These are phyloP conservation scores for Pogonomyrmex barbatus DNA, from an alignment of 1,140 invertebrate species.

Conservation along the genomic window DNA sequence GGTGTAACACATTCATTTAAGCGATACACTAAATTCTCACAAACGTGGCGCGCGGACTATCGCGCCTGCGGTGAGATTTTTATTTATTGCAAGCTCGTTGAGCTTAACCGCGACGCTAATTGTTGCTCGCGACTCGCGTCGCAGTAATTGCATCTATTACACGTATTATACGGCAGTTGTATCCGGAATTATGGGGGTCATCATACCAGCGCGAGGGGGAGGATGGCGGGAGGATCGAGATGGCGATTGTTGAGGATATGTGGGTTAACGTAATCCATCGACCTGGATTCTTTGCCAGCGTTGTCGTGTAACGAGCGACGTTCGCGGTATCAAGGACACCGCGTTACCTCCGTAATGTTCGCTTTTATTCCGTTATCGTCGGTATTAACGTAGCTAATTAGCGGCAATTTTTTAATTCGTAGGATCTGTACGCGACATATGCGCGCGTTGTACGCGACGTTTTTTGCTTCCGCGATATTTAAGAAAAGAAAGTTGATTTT, in stretches of 20 bases:
- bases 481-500: not conserved
- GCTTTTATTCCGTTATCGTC: constrained; percentile 31
- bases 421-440: no score
- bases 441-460: not conserved
- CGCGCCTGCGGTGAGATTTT: constrained; percentile 50
- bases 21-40: constrained; percentile 66
- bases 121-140: constrained; percentile 19
- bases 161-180: constrained; percentile 15
- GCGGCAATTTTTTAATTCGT: not conserved
- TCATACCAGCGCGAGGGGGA: not conserved
- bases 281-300: constrained; percentile 50
- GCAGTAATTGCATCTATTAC: constrained; percentile 45
- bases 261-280: constrained; percentile 60
- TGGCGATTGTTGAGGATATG: constrained; percentile 56
- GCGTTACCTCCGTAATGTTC: constrained; percentile 15
- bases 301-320: constrained; percentile 50
- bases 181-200: constrained; percentile 60
- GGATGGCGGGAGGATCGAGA: not conserved
- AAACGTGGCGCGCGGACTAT: constrained; percentile 19
- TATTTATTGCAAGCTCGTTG: constrained; percentile 58
- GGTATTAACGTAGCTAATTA: not conserved
- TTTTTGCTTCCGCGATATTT: not conserved
- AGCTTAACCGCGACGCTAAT: constrained; percentile 55
- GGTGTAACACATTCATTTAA: constrained; percentile 75
- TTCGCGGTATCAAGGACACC: constrained; percentile 41